These are phyloP conservation scores for Coendou prehensilis DNA, from an alignment of 2,797 vertebrate species.

Conservation along the genomic window DNA sequence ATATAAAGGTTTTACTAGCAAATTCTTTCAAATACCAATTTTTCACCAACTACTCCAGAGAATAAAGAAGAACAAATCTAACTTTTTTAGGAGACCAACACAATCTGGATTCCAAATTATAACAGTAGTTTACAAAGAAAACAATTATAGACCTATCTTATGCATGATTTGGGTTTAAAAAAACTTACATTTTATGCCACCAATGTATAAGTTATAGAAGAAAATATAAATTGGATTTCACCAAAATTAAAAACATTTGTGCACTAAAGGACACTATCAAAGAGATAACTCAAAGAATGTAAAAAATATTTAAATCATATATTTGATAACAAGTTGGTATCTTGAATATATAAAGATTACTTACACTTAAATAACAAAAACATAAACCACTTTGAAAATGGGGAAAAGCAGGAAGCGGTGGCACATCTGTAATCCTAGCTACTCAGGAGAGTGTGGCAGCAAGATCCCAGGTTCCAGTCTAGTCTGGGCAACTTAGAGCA, in stretches of 20 bases:
- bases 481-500: background rate
- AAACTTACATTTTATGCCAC: background rate
- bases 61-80: background rate
- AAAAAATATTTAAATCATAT: background rate
- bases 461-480: background rate
- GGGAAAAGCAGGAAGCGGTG: background rate
- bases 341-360: background rate
- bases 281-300: background rate
- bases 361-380: background rate
- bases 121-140: slow-evolving; percentile 12
- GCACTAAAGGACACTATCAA: background rate
- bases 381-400: background rate
- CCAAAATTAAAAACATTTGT: background rate
- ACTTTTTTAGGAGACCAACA: background rate
- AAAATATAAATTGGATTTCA: background rate
- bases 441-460: background rate
- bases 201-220: background rate
- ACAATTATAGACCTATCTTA: background rate
- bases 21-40: background rate
- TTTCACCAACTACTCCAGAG: background rate
- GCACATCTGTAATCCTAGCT: background rate
- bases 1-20: background rate
- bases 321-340: background rate
- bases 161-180: background rate
- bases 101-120: background rate